Evolutionary conservation across 2,888 invertebrate species (phyloP).

Genomic region (Campoletis raptor): DNA sequence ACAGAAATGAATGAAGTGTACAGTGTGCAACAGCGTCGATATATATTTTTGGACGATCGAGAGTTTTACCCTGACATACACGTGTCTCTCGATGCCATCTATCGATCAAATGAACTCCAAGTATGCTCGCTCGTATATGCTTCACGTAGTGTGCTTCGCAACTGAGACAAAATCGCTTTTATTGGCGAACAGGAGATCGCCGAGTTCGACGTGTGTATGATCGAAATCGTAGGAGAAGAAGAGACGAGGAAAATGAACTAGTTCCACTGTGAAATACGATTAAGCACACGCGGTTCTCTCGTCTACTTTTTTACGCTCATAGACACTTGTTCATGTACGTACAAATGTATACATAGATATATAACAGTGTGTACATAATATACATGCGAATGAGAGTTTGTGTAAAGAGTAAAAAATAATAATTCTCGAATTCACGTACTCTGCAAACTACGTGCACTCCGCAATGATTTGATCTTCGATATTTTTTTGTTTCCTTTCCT

Average conservation of each 20-base stretch:
- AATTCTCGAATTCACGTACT: slow-evolving; percentile 71
- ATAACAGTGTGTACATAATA: slow-evolving; percentile 11
- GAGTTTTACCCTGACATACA: slow-evolving; percentile 48
- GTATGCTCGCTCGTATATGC: background rate
- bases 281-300: slow-evolving; percentile 66
- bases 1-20: slow-evolving; percentile 56
- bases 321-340: slow-evolving; percentile 24
- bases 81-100: slow-evolving; percentile 20
- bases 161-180: slow-evolving; percentile 36
- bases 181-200: slow-evolving; percentile 28
- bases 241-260: slow-evolving; percentile 65
- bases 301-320: slow-evolving; percentile 5
- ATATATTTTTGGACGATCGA: slow-evolving; percentile 62
- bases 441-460: slow-evolving; percentile 73
- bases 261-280: slow-evolving; percentile 77
- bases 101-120: background rate
- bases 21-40: slow-evolving; percentile 64
- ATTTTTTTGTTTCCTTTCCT: background rate
- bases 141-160: slow-evolving; percentile 7
- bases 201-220: background rate
- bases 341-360: slow-evolving; percentile 21
- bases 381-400: slow-evolving; percentile 48
- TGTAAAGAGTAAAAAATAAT: slow-evolving; percentile 45
- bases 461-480: slow-evolving; percentile 37
- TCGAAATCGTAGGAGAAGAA: slow-evolving; percentile 44